Evolutionary conservation across 2,888 invertebrate genomes (phyloP).

Genomic region (Escarpia spicata): DNA sequence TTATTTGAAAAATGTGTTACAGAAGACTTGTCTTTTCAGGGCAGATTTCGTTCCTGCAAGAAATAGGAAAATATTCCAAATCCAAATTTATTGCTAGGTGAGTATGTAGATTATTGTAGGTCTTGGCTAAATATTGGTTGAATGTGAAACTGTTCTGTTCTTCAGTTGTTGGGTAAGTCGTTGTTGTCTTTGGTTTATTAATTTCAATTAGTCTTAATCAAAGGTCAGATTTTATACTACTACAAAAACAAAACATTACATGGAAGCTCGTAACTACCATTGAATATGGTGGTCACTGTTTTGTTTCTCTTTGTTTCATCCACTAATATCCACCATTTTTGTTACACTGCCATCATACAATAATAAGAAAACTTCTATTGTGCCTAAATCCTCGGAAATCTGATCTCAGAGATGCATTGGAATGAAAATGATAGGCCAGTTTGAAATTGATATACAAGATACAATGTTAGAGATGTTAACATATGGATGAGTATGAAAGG

Average conservation of each 20-base stretch:
- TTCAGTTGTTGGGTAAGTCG: background rate
- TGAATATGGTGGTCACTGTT: background rate
- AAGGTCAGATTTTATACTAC: background rate
- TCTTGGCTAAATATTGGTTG: background rate
- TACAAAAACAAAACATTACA: background rate
- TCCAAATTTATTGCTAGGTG: slow-evolving; percentile 17
- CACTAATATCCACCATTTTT: background rate
- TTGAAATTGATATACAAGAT: too few relatives aligned
- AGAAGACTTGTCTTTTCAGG: slow-evolving; percentile 13
- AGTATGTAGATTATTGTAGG: too few relatives aligned
- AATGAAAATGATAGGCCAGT: too few relatives aligned
- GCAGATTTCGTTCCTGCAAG: slow-evolving; percentile 23
- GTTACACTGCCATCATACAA: background rate
- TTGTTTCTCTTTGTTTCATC: slow-evolving; percentile 18
- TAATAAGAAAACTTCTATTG: too few relatives aligned
- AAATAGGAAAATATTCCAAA: slow-evolving; percentile 24
- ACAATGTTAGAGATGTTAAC: too few relatives aligned
- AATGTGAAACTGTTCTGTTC: background rate
- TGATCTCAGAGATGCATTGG: too few relatives aligned
- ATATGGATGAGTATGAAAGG: too few relatives aligned
- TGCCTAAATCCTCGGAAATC: too few relatives aligned
- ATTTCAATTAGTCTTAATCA: too few relatives aligned
- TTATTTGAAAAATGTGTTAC: too few relatives aligned
- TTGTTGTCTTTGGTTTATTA: too few relatives aligned
- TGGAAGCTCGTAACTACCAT: background rate